These are phyloP conservation scores for Squalus acanthias DNA, from an alignment of 2,797 vertebrate genomes.

Conservation along the genomic window DNA sequence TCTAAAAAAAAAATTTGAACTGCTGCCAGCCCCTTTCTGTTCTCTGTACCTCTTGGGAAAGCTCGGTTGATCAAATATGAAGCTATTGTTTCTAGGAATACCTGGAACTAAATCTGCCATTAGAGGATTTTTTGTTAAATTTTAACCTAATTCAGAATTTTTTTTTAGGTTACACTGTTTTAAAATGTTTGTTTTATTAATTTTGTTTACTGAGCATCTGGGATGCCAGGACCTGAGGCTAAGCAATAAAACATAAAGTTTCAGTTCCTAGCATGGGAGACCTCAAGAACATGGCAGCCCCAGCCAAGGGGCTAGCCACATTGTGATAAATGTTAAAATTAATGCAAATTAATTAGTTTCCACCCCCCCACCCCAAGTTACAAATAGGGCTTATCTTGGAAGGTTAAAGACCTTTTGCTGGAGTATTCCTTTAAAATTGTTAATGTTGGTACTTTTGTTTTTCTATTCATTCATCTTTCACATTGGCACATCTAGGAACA, in stretches of 20 bases:
- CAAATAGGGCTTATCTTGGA: neutral
- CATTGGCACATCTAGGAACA: neutral
- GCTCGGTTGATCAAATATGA: neutral
- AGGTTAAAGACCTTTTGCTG: neutral
- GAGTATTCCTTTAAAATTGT: neutral
- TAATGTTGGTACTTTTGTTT: neutral
- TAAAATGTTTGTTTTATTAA: neutral
- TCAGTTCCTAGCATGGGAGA: neutral
- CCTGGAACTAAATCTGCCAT: neutral
- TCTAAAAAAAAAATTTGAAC: neutral
- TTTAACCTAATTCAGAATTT: neutral
- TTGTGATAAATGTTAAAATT: neutral
- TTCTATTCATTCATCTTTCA: neutral
- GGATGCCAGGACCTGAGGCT: neutral
- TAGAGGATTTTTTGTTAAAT: constrained; percentile 2
- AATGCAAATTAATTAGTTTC: neutral
- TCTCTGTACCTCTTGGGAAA: neutral
- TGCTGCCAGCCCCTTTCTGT: neutral
- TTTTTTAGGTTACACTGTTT: neutral
- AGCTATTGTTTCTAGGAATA: neutral
- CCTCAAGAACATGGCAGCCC: neutral
- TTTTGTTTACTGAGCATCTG: neutral
- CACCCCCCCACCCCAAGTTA: neutral
- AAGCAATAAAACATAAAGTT: neutral
- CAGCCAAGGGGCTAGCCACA: neutral